Conservation (phyloP, 2,113 vertebrate genomes). For the Chrysemys picta region DNA sequence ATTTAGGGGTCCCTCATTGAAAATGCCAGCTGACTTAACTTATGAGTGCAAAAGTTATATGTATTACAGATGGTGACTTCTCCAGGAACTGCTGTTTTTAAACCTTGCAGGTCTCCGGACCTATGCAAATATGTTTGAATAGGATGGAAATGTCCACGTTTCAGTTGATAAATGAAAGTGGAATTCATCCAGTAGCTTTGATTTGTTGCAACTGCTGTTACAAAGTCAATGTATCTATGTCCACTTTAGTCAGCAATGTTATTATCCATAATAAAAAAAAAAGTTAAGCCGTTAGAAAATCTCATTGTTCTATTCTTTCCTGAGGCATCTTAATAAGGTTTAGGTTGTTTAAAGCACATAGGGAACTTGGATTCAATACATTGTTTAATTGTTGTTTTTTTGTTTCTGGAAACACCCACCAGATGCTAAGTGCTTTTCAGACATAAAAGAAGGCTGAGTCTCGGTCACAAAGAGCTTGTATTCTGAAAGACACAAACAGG, state of each 20-base stretch:
- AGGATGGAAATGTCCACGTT: neutral
- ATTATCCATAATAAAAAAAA: neutral
- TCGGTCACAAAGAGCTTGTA: neutral
- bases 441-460: neutral
- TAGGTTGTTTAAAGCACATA: neutral
- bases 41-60: neutral
- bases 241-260: neutral
- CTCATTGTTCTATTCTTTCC: neutral
- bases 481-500: neutral
- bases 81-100: neutral
- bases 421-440: neutral
- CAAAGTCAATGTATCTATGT: neutral
- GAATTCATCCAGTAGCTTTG: neutral
- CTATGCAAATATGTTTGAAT: neutral
- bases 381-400: neutral
- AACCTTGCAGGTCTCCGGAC: neutral
- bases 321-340: conserved; percentile 16
- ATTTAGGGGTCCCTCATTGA: neutral
- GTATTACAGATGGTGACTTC: neutral
- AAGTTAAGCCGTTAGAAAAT: neutral
- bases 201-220: neutral
- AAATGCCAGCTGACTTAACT: neutral
- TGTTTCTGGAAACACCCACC: neutral
- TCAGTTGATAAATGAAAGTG: neutral
- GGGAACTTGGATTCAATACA: neutral